phyloP scores from a whole-genome alignment of 1,140 invertebrate species.

The Ceratoteleas bidentatus region DNA sequence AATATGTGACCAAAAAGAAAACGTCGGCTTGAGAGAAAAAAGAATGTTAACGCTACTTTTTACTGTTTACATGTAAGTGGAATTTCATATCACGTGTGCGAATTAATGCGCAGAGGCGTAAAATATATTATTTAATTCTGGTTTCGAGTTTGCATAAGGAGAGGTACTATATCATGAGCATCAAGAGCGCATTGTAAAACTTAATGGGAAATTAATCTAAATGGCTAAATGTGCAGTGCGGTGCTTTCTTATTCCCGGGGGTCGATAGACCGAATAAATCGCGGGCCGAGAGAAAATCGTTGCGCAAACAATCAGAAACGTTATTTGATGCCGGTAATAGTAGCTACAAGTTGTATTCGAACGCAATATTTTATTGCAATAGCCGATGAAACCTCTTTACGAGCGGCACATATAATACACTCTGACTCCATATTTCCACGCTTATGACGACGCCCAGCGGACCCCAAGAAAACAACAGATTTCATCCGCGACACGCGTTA shows the following conservation, averaged over 20 bases:
- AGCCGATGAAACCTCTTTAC: conserved; percentile 80
- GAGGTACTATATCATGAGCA: too few relatives aligned
- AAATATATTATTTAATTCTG: conserved; percentile 17
- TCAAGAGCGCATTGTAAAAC: too few relatives aligned
- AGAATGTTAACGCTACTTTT: conserved; percentile 36
- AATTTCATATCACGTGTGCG: conserved; percentile 13
- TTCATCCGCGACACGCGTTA: conserved; percentile 61
- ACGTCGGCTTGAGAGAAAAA: conserved; percentile 22
- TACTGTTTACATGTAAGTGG: conserved; percentile 27
- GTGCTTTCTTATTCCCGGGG: background rate
- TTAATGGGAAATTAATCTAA: conserved; percentile 2
- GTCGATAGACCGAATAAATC: conserved; percentile 5
- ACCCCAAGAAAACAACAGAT: conserved; percentile 75
- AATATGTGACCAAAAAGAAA: conserved; percentile 28
- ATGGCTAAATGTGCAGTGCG: too few relatives aligned
- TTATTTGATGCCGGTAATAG: conserved; percentile 45
- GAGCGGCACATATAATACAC: conserved; percentile 81
- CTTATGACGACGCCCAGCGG: conserved; percentile 72
- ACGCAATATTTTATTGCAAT: conserved; percentile 77
- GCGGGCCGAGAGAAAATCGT: background rate
- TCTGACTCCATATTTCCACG: conserved; percentile 78
- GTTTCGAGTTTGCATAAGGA: background rate
- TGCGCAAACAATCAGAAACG: conserved; percentile 10
- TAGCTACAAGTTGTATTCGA: conserved; percentile 69
- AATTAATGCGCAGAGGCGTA: conserved; percentile 19